Conservation (phyloP, 2,113 vertebrate genomes). For the Peucedramus taeniatus region DNA sequence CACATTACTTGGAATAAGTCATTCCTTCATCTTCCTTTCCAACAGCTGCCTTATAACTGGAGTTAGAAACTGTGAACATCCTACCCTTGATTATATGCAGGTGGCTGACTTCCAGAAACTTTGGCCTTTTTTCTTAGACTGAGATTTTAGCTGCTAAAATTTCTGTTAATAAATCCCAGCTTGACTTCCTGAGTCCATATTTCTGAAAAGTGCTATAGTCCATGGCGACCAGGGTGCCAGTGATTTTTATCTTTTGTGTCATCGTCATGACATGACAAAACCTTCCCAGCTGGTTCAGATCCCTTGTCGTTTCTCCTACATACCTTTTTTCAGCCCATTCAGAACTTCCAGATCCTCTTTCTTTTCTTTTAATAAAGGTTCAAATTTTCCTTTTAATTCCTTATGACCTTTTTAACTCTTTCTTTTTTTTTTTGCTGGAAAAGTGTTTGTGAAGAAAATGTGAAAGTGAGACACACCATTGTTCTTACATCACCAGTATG, state of each 20-base stretch:
- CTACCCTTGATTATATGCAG: background rate
- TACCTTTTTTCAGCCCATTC: background rate
- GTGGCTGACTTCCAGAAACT: background rate
- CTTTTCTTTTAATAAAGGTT: background rate
- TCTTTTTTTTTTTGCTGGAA: background rate
- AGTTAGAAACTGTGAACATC: background rate
- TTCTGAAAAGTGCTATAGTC: background rate
- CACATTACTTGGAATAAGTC: background rate
- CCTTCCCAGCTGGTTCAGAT: background rate
- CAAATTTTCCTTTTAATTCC: background rate
- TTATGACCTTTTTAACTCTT: background rate
- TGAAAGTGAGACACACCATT: background rate
- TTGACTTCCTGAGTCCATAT: background rate
- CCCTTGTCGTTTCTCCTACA: background rate
- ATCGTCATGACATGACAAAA: background rate
- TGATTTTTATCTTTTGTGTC: background rate
- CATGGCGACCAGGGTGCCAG: background rate
- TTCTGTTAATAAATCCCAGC: background rate
- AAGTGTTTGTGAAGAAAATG: background rate
- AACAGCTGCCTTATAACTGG: background rate
- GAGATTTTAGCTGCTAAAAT: background rate
- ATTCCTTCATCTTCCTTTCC: background rate
- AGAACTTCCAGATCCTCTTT: background rate
- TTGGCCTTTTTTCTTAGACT: background rate
- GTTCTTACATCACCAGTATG: background rate